Evolutionary conservation across 2,797 vertebrate genomes (phyloP).

Genomic region (Eulemur mongoz): DNA sequence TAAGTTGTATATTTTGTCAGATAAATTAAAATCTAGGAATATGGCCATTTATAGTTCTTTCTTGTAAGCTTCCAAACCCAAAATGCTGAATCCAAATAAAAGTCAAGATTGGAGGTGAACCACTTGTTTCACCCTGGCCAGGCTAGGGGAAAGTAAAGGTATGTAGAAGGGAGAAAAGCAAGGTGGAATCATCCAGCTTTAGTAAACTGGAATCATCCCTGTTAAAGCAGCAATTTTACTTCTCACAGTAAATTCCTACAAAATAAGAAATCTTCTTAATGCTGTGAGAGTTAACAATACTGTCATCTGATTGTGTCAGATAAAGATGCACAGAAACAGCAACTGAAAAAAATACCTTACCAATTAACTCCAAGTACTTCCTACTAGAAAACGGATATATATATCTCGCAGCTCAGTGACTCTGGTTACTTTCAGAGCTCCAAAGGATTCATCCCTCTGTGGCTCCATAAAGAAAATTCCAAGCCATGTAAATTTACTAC

Average conservation of each 20-base stretch:
- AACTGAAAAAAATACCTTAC: constrained; percentile 60
- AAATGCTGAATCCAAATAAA: constrained; percentile 55
- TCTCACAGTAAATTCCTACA: constrained; percentile 63
- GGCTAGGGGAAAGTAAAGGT: constrained; percentile 35
- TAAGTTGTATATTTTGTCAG: constrained; percentile 46
- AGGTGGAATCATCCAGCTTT: constrained; percentile 17
- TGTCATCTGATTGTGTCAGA: constrained; percentile 56
- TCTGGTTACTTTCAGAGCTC: constrained; percentile 48
- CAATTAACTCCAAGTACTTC: constrained; percentile 50
- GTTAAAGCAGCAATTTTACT: constrained; percentile 68
- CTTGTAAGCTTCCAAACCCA: constrained; percentile 51
- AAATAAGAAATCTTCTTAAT: constrained; percentile 53
- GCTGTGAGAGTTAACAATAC: constrained; percentile 70
- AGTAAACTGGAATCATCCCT: constrained; percentile 70
- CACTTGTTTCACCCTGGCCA: constrained; percentile 43
- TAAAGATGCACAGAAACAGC: constrained; percentile 66
- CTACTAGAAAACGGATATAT: constrained; percentile 6
- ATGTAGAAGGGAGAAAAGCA: constrained; percentile 42
- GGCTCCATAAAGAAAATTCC: constrained; percentile 53
- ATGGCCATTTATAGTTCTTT: constrained; percentile 29
- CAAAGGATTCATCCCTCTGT: constrained; percentile 35
- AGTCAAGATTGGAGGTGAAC: constrained; percentile 43
- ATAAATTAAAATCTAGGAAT: constrained; percentile 27
- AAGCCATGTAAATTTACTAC: constrained; percentile 30
- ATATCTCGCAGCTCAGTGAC: constrained; percentile 26